Evolutionary conservation across 1,140 invertebrate genomes (phyloP).

Genomic region (Ceratina calcarata): DNA sequence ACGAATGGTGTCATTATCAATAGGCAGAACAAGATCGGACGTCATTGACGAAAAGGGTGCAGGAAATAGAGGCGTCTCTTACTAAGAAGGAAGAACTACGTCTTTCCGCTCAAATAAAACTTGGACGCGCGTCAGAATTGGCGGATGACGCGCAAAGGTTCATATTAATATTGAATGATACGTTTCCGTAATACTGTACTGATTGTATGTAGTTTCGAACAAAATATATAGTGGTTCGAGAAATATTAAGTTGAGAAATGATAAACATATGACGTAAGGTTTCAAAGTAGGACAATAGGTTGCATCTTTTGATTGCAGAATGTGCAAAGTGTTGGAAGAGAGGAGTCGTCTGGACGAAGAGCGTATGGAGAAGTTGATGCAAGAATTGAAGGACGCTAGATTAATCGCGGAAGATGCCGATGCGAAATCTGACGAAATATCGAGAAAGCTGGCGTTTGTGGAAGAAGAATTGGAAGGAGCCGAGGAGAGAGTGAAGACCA

Average conservation of each 20-base stretch:
- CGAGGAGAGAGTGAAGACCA: conserved; percentile 92
- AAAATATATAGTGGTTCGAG: too few species aligned
- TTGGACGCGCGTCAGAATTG: conserved; percentile 89
- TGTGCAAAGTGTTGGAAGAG: conserved; percentile 90
- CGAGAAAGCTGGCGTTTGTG: conserved; percentile 93
- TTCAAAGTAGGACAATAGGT: too few species aligned
- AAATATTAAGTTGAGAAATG: too few species aligned
- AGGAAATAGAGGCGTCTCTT: conserved; percentile 89
- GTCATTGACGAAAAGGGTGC: conserved; percentile 87
- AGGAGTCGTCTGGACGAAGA: conserved; percentile 88
- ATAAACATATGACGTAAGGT: too few species aligned
- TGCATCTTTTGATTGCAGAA: conserved; percentile 79
- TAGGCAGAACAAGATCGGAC: conserved; percentile 90
- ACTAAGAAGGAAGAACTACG: conserved; percentile 90
- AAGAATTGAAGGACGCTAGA: conserved; percentile 89
- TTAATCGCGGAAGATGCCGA: conserved; percentile 91
- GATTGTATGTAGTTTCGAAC: too few species aligned
- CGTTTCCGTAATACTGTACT: too few species aligned
- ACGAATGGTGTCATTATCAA: conserved; percentile 8
- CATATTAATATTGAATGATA: background rate
- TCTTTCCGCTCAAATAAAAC: conserved; percentile 85
- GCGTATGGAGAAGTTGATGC: conserved; percentile 87
- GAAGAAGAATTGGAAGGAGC: conserved; percentile 94
- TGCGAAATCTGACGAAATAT: conserved; percentile 91
- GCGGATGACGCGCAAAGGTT: conserved; percentile 92